Percentiles rank a stretch among this genome's conserved stretches.
Conservation (phyloP, 1,140 invertebrate genomes). For the Lasioglossum baleicum region DNA sequence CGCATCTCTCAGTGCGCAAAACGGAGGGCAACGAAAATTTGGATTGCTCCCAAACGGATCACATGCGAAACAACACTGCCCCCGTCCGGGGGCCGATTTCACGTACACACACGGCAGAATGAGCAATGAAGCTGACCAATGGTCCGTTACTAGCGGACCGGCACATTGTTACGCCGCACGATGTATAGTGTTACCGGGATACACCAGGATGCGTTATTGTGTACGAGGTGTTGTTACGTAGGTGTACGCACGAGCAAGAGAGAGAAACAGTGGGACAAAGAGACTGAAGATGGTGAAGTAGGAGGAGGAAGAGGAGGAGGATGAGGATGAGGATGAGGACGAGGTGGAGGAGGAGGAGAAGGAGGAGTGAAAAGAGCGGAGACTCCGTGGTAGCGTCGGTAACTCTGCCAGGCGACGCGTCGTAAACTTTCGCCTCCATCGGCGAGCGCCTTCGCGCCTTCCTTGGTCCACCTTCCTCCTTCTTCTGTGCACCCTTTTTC, state of each 20-base stretch:
- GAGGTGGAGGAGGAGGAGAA: neutral
- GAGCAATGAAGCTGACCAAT: constrained; percentile 60
- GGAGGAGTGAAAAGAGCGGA: constrained; percentile 38
- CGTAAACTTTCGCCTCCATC: constrained; percentile 78
- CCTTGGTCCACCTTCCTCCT: constrained; percentile 48
- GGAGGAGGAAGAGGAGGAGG: neutral
- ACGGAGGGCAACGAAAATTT: constrained; percentile 13
- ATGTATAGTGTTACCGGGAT: constrained; percentile 63
- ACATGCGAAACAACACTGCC: neutral
- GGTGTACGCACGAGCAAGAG: constrained; percentile 48
- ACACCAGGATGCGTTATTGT: constrained; percentile 52
- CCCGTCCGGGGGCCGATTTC: neutral
- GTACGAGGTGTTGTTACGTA: constrained; percentile 63
- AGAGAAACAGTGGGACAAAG: constrained; percentile 35
- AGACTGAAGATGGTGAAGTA: constrained; percentile 22
- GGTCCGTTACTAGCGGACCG: constrained; percentile 57
- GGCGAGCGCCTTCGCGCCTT: constrained; percentile 71
- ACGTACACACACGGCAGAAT: constrained; percentile 30
- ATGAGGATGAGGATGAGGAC: constrained; percentile 2
- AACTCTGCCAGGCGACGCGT: constrained; percentile 75
- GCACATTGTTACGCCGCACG: constrained; percentile 64
- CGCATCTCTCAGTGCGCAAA: neutral
- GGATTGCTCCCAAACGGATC: neutral
- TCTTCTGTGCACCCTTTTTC: constrained; percentile 41
- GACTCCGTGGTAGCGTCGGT: constrained; percentile 74